Conservation (phyloP, 2,797 vertebrate species). For the Amblyopsis hoosieri region DNA sequence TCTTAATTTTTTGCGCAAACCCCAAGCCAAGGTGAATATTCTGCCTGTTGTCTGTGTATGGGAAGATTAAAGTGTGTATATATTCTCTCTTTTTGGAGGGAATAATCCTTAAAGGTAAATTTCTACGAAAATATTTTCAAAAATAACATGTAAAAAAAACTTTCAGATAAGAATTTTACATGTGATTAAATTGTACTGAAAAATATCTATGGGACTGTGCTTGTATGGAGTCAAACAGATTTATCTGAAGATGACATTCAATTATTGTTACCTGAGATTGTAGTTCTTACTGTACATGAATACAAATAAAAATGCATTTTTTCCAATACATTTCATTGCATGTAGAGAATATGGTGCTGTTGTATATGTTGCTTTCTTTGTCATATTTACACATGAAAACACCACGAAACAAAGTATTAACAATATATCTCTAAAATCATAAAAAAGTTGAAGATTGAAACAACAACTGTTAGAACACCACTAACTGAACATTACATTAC, state of each 20-base stretch:
- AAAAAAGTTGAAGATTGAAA: slow-evolving; percentile 13
- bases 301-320: slow-evolving; percentile 82
- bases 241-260: slow-evolving; percentile 74
- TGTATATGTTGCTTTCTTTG: slow-evolving; percentile 17
- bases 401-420: too few relatives aligned
- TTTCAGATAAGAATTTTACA: slow-evolving; percentile 84
- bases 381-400: slow-evolving; percentile 42
- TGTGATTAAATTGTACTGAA: slow-evolving; percentile 86
- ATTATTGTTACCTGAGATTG: slow-evolving; percentile 83
- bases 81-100: slow-evolving; percentile 79
- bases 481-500: too few relatives aligned
- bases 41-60: slow-evolving; percentile 71
- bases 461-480: too few relatives aligned
- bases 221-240: slow-evolving; percentile 70
- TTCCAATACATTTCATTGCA: slow-evolving; percentile 55
- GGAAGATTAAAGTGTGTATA: slow-evolving; percentile 59
- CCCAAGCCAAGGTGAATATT: slow-evolving; percentile 86
- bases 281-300: slow-evolving; percentile 85
- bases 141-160: slow-evolving; percentile 74
- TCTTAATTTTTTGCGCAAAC: slow-evolving; percentile 71
- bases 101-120: slow-evolving; percentile 84
- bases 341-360: slow-evolving; percentile 34
- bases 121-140: slow-evolving; percentile 85
- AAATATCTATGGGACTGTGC: slow-evolving; percentile 69
- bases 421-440: slow-evolving; percentile 11